phyloP scores from a whole-genome alignment of 2,113 vertebrate species.

The Charadrius vociferus region DNA sequence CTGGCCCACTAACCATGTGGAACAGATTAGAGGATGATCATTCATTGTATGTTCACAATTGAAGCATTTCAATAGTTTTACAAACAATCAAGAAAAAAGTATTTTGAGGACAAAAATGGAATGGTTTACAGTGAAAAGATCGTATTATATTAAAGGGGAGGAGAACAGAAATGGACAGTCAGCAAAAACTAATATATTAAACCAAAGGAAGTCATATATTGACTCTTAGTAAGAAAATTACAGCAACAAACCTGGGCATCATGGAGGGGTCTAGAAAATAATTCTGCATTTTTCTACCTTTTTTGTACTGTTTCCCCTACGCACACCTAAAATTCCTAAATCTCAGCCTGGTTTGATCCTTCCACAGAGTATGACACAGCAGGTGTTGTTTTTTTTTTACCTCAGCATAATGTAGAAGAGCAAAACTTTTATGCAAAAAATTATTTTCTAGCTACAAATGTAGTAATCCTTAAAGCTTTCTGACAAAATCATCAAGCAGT shows the following conservation, averaged over 20 bases:
- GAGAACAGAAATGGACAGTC: background rate
- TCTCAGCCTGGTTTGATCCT: background rate
- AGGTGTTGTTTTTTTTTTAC: background rate
- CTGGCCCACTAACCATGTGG: background rate
- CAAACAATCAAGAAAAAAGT: background rate
- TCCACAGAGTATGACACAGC: background rate
- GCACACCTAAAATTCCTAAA: background rate
- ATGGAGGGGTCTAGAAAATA: background rate
- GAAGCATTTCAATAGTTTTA: slow-evolving; percentile 16
- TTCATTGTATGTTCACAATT: background rate
- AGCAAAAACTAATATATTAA: background rate
- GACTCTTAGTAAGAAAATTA: background rate
- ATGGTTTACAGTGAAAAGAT: background rate
- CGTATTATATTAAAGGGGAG: background rate
- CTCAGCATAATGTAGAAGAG: background rate
- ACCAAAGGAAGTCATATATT: background rate
- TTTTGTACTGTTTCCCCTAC: background rate
- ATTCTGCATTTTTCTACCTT: background rate
- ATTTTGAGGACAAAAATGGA: background rate
- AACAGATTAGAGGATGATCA: slow-evolving; percentile 1
- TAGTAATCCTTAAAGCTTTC: background rate
- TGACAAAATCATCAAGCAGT: background rate
- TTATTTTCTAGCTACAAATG: background rate
- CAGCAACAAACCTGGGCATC: background rate
- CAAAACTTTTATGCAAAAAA: background rate